Base-by-base conservation (phyloP, 2,888 invertebrate species). In the Branchellion lobata region DNA sequence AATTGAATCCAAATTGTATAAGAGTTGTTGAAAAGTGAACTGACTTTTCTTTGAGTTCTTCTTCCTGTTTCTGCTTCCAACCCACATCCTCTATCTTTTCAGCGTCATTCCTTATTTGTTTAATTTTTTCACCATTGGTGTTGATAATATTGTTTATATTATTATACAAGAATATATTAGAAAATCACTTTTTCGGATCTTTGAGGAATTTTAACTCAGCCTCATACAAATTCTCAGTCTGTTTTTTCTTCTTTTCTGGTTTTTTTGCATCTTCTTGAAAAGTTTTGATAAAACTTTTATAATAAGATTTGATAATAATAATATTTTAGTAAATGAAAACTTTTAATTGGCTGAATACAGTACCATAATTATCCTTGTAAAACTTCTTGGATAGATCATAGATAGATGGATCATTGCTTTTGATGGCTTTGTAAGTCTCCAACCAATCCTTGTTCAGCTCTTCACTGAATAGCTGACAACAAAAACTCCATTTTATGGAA, bases 341-440 rank as follows among this genome's bases (percentile, higher is more conserved):
- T n/a, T n/a, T n/a, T n/a, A n/a, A n/a, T n/a, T n/a, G n/a, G n/a
- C n/a, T n/a, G n/a, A n/a, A n/a, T n/a, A n/a, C n/a, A n/a, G n/a
- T n/a, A 57, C 61, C 61, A 57, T 57, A 57, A 5, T 57, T 18
- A 5, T 57, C 61, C 21, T 57, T 57, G 24, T 57, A 57, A n/a
- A 57, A 57, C 61, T 57, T 57, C n/a, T 3, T 57, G 61, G 21
- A 18, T 18, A n/a, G 61, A n/a, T 57, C 61, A n/a, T 57, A 57
- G 5, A 57, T 57, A 5, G 61, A 57, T 14, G 61, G 61, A 57
- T 57, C 61, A n/a, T 57, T 57, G 21, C 21, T 57, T n/a, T 57
- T 57, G 61, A 57, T 57, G 61, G 61, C 61, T 57, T n/a, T 24
- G 24, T 24, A 24, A 57, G 61, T 57, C 24, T 57, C 5, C 61